Evolutionary conservation across 2,113 vertebrate species (phyloP).

Genomic region (Macquaria ambigua): DNA sequence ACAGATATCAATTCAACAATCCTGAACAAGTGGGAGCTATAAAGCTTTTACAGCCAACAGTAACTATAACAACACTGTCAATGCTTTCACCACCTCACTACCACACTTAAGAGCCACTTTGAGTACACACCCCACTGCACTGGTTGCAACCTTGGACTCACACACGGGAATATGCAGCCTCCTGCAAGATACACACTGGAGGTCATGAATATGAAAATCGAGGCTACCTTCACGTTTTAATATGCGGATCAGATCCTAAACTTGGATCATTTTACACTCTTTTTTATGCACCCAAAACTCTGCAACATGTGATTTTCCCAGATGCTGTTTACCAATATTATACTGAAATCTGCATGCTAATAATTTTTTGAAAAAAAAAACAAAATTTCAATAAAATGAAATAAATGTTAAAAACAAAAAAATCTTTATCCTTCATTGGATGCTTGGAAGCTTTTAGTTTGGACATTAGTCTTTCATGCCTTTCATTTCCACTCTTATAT

Average conservation of each 20-base stretch:
- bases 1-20: slow-evolving; percentile 20
- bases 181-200: slow-evolving; percentile 29
- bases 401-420: not conserved
- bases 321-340: slow-evolving; percentile 6
- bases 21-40: slow-evolving; percentile 6
- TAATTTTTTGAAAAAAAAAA: not conserved
- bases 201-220: slow-evolving; percentile 45
- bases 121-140: slow-evolving; percentile 21
- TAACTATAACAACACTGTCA: slow-evolving; percentile 40
- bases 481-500: slow-evolving; percentile 4
- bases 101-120: slow-evolving; percentile 47
- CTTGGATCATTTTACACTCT: not conserved
- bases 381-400: no score
- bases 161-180: slow-evolving; percentile 31
- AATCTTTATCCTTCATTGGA: not conserved
- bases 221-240: slow-evolving; percentile 23
- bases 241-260: not conserved
- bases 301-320: slow-evolving; percentile 3
- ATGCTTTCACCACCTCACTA: slow-evolving; percentile 34
- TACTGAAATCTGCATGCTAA: not conserved
- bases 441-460: not conserved
- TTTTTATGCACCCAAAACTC: slow-evolving; percentile 6
- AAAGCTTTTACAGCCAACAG: slow-evolving; percentile 37
- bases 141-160: slow-evolving; percentile 19
- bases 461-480: not conserved